Evolutionary conservation across 2,888 invertebrate species (phyloP), one percentile per base, ranked within the genome.

Genomic region (Candidula unifasciata): DNA sequence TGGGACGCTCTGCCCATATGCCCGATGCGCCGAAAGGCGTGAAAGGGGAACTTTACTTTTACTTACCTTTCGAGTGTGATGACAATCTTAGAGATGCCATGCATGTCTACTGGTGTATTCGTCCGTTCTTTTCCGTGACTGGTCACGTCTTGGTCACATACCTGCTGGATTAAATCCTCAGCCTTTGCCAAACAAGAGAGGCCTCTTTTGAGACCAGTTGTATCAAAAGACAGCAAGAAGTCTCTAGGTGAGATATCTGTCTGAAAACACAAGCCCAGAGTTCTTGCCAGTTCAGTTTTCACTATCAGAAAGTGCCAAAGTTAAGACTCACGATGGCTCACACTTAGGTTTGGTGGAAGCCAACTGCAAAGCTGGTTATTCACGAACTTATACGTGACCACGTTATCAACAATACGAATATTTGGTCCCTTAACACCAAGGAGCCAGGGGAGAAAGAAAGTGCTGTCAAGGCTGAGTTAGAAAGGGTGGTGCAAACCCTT

Each of bases 201-300:
- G n/a, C n/a, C n/a, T n/a, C n/a, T n/a, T n/a, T n/a, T n/a, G n/a
- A n/a, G n/a, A n/a, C n/a, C n/a, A n/a, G n/a, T n/a, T n/a, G n/a
- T n/a, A n/a, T n/a, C n/a, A n/a, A n/a, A n/a, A 80, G 24, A 66
- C n/a, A 60, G 57, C 66, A 52, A 84, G 81, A 74, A 84, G 66
- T 57, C 81, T 84, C n/a, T 80, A 81, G 84, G 77, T 84, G 16
- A 52, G 84, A 84, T 84, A 84, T 81, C 77, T 84, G 77, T 57
- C 84, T 27, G 84, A 84, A 60, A 80, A 84, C 66, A 84, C 84
- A 80, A 84, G 74, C 69, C 80, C 80, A 68, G 84, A 84, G 27
- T 27, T 84, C 35, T 81, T 84, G 57, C 84, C 77, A 57, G 84
- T 81, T 74, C 21, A 81, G 30, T 84, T 84, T 77, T 81, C 84